Evolutionary conservation across 2,113 vertebrate species (phyloP).

Genomic region (human): DNA sequence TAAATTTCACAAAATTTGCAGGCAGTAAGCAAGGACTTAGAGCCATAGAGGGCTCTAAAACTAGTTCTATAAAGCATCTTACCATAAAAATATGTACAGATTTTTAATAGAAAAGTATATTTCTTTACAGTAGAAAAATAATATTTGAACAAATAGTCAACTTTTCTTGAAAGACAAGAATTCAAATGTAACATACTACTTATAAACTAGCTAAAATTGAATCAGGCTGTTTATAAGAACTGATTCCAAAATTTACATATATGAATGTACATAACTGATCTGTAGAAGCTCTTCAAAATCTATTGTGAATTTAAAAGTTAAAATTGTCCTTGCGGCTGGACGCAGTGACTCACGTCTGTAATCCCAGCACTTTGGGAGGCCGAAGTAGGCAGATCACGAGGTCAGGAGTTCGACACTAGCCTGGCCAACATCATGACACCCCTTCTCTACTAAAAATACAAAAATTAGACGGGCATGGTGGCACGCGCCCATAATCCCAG

Average conservation of each 20-base stretch:
- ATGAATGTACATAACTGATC: background rate
- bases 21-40: background rate
- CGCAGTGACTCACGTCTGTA: too few relatives aligned
- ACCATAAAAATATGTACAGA: constrained; percentile 68
- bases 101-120: constrained; percentile 50
- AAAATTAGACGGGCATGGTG: too few relatives aligned
- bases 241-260: background rate
- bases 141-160: background rate
- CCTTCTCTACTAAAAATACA: too few relatives aligned
- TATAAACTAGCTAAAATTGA: background rate
- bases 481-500: too few relatives aligned
- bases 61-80: constrained; percentile 66
- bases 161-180: constrained; percentile 28
- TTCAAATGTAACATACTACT: background rate
- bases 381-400: too few relatives aligned
- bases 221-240: background rate
- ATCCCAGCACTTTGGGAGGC: too few relatives aligned
- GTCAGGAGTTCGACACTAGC: too few relatives aligned
- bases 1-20: background rate
- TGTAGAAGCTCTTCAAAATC: background rate
- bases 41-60: background rate
- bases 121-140: constrained; percentile 36
- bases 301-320: background rate
- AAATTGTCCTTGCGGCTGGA: too few relatives aligned
- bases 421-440: too few relatives aligned